Evolutionary conservation across 2,113 vertebrate genomes (phyloP).

Genomic region (Thunnus maccoyii): DNA sequence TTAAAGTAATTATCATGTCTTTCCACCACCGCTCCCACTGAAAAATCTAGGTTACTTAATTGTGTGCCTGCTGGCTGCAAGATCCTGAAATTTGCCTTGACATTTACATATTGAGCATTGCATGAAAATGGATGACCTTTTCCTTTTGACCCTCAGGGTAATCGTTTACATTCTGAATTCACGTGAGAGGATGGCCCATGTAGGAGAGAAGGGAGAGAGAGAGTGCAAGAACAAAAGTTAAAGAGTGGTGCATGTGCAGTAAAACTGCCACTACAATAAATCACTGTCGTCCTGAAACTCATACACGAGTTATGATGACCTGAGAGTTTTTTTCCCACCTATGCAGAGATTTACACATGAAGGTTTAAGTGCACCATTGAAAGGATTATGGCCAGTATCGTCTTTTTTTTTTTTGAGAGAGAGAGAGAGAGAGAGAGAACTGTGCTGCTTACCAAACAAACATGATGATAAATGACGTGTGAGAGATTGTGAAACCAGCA

Average conservation of each 20-base stretch:
- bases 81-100: constrained; percentile 64
- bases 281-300: constrained; percentile 46
- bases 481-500: constrained; percentile 33
- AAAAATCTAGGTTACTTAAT: constrained; percentile 35
- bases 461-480: constrained; percentile 19
- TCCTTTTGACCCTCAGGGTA: constrained; percentile 59
- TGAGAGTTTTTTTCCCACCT: neutral
- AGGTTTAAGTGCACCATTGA: constrained; percentile 24
- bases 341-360: constrained; percentile 21
- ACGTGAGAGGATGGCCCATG: constrained; percentile 9
- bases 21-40: neutral
- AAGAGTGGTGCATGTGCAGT: constrained; percentile 22
- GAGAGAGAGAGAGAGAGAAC: neutral
- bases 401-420: constrained; percentile 1
- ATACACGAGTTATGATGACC: constrained; percentile 40
- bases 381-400: constrained; percentile 16
- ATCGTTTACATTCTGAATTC: constrained; percentile 67
- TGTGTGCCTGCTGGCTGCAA: constrained; percentile 38
- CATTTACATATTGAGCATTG: constrained; percentile 73
- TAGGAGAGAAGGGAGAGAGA: neutral
- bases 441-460: constrained; percentile 12
- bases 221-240: constrained; percentile 7
- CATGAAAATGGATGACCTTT: constrained; percentile 75
- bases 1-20: constrained; percentile 28
- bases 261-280: constrained; percentile 47